A percentile compares a stretch with the other conserved stretches of the same genome.
Evolutionary conservation across 2,797 vertebrate species (phyloP).

Genomic region (Catamblyrhynchus diadema): DNA sequence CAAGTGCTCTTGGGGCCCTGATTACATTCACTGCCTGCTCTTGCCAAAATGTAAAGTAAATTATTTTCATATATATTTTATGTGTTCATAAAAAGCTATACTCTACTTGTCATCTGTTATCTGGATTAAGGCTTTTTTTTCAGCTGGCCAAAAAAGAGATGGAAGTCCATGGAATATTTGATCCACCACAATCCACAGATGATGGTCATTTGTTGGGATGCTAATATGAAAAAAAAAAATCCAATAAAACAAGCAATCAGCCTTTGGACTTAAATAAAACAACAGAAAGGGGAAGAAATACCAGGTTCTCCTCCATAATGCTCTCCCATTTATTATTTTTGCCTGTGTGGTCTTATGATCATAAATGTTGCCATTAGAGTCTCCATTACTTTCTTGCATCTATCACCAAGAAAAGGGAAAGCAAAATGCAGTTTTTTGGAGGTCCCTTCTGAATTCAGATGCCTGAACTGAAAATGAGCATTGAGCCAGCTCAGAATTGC

Average conservation of each 20-base stretch:
- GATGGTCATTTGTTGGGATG: not conserved
- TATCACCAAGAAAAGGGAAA: not conserved
- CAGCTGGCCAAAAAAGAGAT: not conserved
- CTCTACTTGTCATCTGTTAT: conserved; percentile 10
- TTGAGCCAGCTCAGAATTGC: not conserved
- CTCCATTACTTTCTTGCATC: not conserved
- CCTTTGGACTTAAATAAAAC: not conserved
- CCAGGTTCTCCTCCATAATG: not conserved
- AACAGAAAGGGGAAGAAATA: not conserved
- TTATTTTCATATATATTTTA: conserved; percentile 13
- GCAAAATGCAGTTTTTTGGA: not conserved
- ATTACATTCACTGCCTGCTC: not conserved
- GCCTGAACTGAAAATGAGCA: not conserved
- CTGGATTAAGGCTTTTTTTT: not conserved
- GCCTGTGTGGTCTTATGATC: not conserved
- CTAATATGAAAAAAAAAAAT: not conserved
- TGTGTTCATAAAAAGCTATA: not conserved
- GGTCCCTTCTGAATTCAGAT: not conserved
- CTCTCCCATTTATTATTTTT: not conserved
- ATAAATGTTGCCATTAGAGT: not conserved
- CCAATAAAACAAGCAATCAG: not conserved
- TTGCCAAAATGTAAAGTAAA: not conserved
- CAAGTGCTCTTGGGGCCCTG: not conserved
- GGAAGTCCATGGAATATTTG: not conserved
- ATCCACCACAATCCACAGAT: not conserved